Percentiles rank a stretch among this genome's conserved stretches.
Conservation (phyloP, 1,140 invertebrate genomes). For the Brachionus koreanus region DNA sequence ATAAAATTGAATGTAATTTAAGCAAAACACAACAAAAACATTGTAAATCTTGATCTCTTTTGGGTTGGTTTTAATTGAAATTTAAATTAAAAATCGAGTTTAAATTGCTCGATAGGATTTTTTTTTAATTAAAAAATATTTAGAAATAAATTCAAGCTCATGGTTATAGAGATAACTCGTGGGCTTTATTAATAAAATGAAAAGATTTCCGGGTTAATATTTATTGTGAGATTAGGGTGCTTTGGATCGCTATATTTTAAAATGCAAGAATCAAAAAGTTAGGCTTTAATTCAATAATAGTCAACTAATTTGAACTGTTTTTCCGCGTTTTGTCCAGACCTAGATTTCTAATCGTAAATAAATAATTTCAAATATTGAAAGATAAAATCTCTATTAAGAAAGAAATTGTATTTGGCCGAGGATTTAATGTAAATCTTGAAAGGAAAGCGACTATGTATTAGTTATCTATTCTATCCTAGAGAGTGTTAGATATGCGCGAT, state of each 20-base stretch:
- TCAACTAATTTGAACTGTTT: not conserved
- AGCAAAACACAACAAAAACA: slow-evolving; percentile 7
- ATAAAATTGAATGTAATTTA: slow-evolving; percentile 12
- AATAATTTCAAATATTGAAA: slow-evolving; percentile 30
- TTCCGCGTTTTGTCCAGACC: not conserved
- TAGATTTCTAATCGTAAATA: not conserved
- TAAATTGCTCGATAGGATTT: not conserved
- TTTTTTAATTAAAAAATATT: not conserved
- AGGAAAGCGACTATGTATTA: slow-evolving; percentile 8
- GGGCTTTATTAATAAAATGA: slow-evolving; percentile 12
- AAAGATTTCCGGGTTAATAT: slow-evolving; percentile 22
- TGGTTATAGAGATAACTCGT: not conserved
- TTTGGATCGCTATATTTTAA: not conserved
- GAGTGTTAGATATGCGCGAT: not conserved
- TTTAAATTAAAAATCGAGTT: slow-evolving; percentile 37
- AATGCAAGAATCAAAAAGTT: slow-evolving; percentile 15
- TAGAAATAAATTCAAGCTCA: not conserved
- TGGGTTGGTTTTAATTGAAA: slow-evolving; percentile 32
- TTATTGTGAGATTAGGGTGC: slow-evolving; percentile 12
- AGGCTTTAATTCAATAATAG: not conserved
- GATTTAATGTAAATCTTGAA: slow-evolving; percentile 38
- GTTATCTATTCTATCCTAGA: not conserved
- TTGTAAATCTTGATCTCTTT: not conserved
- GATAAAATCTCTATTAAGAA: not conserved
- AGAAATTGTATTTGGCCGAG: slow-evolving; percentile 18